Evolutionary conservation across 2,888 invertebrate species (phyloP).

Genomic region (Troilus luridus): DNA sequence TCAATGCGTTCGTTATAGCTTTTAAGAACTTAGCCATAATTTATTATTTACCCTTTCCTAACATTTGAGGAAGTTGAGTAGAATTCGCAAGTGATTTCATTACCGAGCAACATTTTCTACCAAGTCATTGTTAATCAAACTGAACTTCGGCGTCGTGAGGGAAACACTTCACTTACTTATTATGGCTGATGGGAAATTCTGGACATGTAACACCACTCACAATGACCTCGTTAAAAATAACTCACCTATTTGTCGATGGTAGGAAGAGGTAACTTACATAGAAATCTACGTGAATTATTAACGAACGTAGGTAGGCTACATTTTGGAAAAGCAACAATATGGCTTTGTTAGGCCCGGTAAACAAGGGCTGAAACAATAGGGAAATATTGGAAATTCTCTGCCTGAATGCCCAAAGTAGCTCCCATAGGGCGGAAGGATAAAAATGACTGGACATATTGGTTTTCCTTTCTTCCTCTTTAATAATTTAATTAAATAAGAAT

Average conservation of each 20-base stretch:
- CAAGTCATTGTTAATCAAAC: neutral
- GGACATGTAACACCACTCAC: neutral
- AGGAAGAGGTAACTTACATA: neutral
- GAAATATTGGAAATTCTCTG: neutral
- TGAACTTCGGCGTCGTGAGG: neutral
- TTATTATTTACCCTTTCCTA: neutral
- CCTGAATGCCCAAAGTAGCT: neutral
- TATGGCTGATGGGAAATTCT: neutral
- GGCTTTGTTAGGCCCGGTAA: neutral
- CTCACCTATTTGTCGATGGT: neutral
- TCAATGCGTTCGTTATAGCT: neutral
- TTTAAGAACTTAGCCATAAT: neutral
- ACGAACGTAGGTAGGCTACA: neutral
- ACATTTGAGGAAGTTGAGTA: neutral
- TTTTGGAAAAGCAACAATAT: constrained; percentile 11
- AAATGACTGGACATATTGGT: neutral
- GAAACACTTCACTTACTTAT: neutral
- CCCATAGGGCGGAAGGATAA: neutral
- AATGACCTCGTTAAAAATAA: neutral
- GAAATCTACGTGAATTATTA: neutral
- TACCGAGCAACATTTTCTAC: neutral
- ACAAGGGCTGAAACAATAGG: neutral
- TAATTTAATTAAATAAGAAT: too few species aligned
- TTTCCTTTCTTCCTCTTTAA: neutral
- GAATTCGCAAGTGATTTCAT: neutral